These are phyloP conservation scores for Microdon myrmicae DNA, from an alignment of 2,888 invertebrate genomes.

Conservation along the genomic window DNA sequence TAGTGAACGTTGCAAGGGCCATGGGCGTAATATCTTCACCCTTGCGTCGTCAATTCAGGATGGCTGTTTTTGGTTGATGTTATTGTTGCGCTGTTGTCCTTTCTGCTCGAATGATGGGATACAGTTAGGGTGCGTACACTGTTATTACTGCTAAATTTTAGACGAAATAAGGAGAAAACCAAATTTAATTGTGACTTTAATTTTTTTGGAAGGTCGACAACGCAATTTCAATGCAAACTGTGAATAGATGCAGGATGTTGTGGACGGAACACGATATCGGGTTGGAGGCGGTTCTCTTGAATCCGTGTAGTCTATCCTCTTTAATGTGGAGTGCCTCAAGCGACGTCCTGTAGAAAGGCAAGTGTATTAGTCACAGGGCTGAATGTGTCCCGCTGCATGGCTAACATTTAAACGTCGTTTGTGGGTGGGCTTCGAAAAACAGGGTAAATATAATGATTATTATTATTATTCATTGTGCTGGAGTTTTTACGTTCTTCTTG, in stretches of 20 bases:
- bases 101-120: background rate
- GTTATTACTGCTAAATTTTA: constrained; percentile 12
- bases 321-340: constrained; percentile 28
- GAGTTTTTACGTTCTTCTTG: too few relatives aligned
- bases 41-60: constrained; percentile 4
- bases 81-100: background rate
- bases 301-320: constrained; percentile 24
- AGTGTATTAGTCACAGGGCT: constrained; percentile 24
- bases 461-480: too few relatives aligned
- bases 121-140: background rate
- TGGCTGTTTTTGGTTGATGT: constrained; percentile 6
- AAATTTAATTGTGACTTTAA: constrained; percentile 36
- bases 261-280: too few relatives aligned
- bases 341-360: constrained; percentile 28
- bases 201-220: constrained; percentile 38
- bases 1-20: constrained; percentile 12
- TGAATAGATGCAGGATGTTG: too few relatives aligned
- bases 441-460: too few relatives aligned
- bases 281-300: too few relatives aligned
- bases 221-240: constrained; percentile 13
- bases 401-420: background rate
- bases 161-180: constrained; percentile 16
- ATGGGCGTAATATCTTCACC: constrained; percentile 1
- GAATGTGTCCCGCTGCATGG: constrained; percentile 4
- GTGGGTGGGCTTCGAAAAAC: constrained; percentile 16